Evolutionary conservation across 2,888 invertebrate genomes (phyloP).

Genomic region (Sceliomorpha sp.): DNA sequence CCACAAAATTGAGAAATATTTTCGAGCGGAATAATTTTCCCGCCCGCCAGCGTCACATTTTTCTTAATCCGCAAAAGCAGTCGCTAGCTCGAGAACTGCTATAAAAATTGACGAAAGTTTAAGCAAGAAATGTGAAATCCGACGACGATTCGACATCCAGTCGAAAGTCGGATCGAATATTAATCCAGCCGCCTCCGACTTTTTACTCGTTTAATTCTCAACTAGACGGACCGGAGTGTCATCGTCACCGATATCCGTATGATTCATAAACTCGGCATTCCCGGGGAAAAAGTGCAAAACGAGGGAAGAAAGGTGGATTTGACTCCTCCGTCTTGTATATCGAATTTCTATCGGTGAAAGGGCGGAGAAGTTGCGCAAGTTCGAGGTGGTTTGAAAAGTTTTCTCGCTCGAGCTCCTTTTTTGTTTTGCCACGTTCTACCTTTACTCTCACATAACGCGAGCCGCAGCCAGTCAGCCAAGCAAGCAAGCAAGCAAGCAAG

Average conservation of each 20-base stretch:
- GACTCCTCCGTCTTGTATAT: not conserved
- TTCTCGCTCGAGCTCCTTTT: constrained; percentile 30
- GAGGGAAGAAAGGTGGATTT: not conserved
- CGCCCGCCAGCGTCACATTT: too few species aligned
- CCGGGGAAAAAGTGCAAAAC: constrained; percentile 14
- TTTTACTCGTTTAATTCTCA: too few species aligned
- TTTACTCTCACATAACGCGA: constrained; percentile 36
- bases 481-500: too few species aligned
- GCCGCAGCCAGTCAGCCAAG: too few species aligned
- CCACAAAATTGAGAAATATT: constrained; percentile 28
- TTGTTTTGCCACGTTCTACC: constrained; percentile 27
- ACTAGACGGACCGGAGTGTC: too few species aligned
- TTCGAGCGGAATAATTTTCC: constrained; percentile 6
- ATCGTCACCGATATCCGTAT: too few species aligned
- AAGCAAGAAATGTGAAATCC: too few species aligned
- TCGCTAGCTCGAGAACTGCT: not conserved
- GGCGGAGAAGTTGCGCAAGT: not conserved
- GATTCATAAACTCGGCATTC: too few species aligned
- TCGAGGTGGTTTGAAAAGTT: constrained; percentile 34
- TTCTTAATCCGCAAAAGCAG: not conserved
- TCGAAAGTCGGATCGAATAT: not conserved
- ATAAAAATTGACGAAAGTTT: too few species aligned
- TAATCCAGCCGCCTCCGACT: too few species aligned
- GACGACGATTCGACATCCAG: too few species aligned
- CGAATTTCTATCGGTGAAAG: constrained; percentile 4